These are phyloP conservation scores for Megathymus violae DNA, from an alignment of 1,140 invertebrate species.

Conservation along the genomic window DNA sequence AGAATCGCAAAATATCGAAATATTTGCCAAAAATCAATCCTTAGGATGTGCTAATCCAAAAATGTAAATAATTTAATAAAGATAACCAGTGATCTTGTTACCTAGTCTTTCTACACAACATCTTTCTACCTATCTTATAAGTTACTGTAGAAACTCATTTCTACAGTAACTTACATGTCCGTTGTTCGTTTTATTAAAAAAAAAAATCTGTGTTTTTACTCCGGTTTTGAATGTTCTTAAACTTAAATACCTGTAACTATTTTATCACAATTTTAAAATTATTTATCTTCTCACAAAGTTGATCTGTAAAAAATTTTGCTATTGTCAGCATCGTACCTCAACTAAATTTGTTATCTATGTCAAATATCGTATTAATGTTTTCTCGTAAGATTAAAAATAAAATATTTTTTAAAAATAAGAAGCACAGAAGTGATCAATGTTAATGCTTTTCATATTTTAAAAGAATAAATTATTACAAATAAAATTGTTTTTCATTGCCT, in stretches of 20 bases:
- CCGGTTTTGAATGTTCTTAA: not conserved
- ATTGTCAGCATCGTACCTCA: not conserved
- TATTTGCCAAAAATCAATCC: too few species aligned
- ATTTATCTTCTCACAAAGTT: not conserved
- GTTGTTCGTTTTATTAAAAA: not conserved
- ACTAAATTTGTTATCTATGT: not conserved
- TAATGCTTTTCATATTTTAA: conserved; percentile 71
- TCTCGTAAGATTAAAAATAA: conserved; percentile 13
- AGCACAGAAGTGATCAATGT: conserved; percentile 58
- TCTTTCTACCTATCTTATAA: too few species aligned
- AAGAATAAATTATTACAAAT: conserved; percentile 52
- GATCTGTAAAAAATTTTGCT: not conserved
- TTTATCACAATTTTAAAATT: not conserved
- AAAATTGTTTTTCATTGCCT: conserved; percentile 22
- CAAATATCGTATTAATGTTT: not conserved
- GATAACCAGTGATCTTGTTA: not conserved
- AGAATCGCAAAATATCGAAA: too few species aligned
- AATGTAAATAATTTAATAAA: too few species aligned
- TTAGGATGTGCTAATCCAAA: too few species aligned
- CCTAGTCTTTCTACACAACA: not conserved
- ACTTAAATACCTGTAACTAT: not conserved
- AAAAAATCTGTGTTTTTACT: not conserved
- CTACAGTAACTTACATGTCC: too few species aligned
- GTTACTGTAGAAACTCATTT: too few species aligned
- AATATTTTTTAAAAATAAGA: conserved; percentile 43